These are phyloP conservation scores for Albula goreensis DNA, from an alignment of 2,113 vertebrate species.

Conservation along the genomic window DNA sequence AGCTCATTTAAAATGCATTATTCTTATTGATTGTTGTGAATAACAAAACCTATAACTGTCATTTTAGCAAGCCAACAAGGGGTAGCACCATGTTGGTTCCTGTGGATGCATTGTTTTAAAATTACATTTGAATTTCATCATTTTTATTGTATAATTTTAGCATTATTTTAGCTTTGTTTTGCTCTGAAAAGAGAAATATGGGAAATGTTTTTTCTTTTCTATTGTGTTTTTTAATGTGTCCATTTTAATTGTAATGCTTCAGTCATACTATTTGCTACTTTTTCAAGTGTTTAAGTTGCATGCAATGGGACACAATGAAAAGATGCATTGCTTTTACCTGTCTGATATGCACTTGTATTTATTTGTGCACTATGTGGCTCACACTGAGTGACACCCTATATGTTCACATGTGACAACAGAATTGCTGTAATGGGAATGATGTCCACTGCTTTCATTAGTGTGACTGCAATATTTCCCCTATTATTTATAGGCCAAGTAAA, in stretches of 20 bases:
- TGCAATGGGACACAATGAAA: not conserved
- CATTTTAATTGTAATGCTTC: not conserved
- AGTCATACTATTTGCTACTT: not conserved
- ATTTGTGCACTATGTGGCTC: not conserved
- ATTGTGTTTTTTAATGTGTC: not conserved
- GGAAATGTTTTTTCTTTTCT: not conserved
- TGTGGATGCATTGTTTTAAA: not conserved
- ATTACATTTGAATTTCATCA: too few relatives aligned
- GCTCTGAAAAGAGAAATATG: too few relatives aligned
- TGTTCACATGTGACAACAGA: not conserved
- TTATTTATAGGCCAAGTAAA: not conserved
- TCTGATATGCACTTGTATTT: not conserved
- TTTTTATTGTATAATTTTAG: too few relatives aligned
- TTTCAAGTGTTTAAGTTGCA: not conserved
- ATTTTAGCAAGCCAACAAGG: conserved; percentile 1
- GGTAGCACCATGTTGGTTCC: not conserved
- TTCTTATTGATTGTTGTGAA: not conserved
- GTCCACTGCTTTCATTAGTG: not conserved
- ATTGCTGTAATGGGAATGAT: not conserved
- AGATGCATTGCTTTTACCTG: not conserved
- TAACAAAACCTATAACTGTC: not conserved
- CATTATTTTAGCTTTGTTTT: too few relatives aligned
- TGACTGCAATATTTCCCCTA: not conserved
- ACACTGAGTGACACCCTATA: not conserved
- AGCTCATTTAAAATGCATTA: conserved; percentile 13